These are phyloP conservation scores for Ethmia dodecea DNA, from an alignment of 2,888 invertebrate species.

Conservation along the genomic window DNA sequence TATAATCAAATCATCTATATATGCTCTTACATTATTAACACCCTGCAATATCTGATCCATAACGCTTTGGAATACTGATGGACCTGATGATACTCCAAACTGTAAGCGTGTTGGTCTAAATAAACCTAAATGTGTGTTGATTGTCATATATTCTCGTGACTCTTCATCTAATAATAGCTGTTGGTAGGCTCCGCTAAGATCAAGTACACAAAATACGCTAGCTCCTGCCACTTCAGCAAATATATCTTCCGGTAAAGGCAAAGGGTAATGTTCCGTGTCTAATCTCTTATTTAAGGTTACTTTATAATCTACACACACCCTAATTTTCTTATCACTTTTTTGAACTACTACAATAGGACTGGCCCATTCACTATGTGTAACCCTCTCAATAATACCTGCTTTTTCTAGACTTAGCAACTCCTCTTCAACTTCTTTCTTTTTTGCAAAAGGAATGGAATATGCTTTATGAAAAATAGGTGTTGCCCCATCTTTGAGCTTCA, in stretches of 20 bases:
- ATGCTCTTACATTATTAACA: background rate
- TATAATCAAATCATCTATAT: background rate
- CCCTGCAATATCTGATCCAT: too few species aligned
- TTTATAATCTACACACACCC: slow-evolving; percentile 16
- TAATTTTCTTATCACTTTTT: slow-evolving; percentile 3
- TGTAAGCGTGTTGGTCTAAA: slow-evolving; percentile 1
- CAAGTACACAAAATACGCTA: slow-evolving; percentile 7
- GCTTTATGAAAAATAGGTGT: slow-evolving; percentile 13
- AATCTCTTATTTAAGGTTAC: too few species aligned
- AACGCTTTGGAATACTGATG: slow-evolving; percentile 9
- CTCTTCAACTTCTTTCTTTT: slow-evolving; percentile 9
- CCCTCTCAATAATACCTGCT: slow-evolving; percentile 4
- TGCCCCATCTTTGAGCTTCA: slow-evolving; percentile 8
- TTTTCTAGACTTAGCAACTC: slow-evolving; percentile 10
- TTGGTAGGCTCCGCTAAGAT: too few species aligned
- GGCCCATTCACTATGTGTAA: slow-evolving; percentile 9
- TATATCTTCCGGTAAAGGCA: too few species aligned
- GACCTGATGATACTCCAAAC: slow-evolving; percentile 9
- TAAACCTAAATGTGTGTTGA: slow-evolving; percentile 4
- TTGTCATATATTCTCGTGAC: slow-evolving; percentile 3
- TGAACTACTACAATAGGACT: too few species aligned
- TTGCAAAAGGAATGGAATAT: slow-evolving; percentile 13
- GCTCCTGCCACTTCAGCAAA: slow-evolving; percentile 6
- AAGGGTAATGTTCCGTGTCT: too few species aligned
- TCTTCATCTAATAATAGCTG: slow-evolving; percentile 9